Base-by-base conservation (phyloP, 1,140 invertebrate genomes). In the Drosophila sechellia region DNA sequence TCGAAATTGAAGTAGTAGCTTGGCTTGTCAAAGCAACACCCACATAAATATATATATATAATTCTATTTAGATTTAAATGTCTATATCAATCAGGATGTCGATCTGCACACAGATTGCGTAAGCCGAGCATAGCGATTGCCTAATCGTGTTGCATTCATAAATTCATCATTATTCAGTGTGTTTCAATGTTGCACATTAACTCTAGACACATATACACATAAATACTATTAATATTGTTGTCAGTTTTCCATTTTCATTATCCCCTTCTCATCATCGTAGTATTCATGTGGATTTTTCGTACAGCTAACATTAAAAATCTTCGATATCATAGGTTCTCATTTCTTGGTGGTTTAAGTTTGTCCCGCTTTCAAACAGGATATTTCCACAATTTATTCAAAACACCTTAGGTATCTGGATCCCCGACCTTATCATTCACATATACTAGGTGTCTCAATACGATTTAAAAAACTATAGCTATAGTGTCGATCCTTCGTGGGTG, bases 381-480 rank as follows among this genome's bases (percentile, higher is more conserved):
- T 12, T 35, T 50, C 8, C 27, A 5, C 27, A 5, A 5, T 35
- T 5, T 8, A 12, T 52, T 20, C 49, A 35, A 35, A 52, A 52
- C 31, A 17, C 31, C 17, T 35, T 35, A 12, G 15, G 49, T 34
- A 34, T 48, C 27, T 27, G 4, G 35, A 37, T 13, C 35, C 12
- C 12, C 35, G 17, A 17, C 17, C 17, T 1, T 1, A 39, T 39
- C 12, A 39, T 4, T 31, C 31, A 31, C 6, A 10, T 13, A 39
- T 13, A 0, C 37, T 13, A 4, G 37, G 37, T 15, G 25, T 17
- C 5, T 27, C 40, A 65, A 64, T 49, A 39, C 15, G 35, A 3
- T 65, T 27, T 66, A 35, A 49, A 66, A 65, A 65, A 66, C 59
- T 64, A 66, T 64, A 65, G 17, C 40, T 64, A 37, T 65, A 34